Percentiles rank a stretch among this genome's conserved stretches.
Conservation (phyloP, 2,113 vertebrate genomes). For the Microcebus griseorufus region DNA sequence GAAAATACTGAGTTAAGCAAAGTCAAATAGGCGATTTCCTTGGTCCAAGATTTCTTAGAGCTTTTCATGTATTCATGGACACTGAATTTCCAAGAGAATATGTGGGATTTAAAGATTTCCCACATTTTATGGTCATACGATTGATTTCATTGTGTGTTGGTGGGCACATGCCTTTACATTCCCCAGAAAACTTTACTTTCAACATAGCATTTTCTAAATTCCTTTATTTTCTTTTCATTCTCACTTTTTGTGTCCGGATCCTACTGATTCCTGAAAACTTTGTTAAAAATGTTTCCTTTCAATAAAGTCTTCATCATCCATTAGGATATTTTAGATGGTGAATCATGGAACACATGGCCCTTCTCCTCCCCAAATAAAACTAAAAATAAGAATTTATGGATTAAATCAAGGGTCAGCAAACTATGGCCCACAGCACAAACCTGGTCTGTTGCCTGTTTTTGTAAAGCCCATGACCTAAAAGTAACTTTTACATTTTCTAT, state of each 20-base stretch:
- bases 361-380: not conserved
- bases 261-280: not conserved
- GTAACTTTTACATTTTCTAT: not conserved
- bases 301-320: not conserved
- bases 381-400: not conserved
- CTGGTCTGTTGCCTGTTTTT: not conserved
- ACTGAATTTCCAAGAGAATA: not conserved
- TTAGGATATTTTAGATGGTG: not conserved
- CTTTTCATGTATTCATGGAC: not conserved
- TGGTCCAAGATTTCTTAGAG: not conserved
- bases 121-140: not conserved
- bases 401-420: not conserved
- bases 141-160: not conserved
- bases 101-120: not conserved
- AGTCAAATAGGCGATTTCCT: not conserved
- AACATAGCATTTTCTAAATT: not conserved
- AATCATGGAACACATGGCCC: not conserved
- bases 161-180: not conserved
- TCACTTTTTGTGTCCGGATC: not conserved
- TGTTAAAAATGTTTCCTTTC: not conserved
- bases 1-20: not conserved
- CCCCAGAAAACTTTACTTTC: not conserved
- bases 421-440: not conserved
- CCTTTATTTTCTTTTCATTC: not conserved
- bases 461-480: not conserved